phyloP scores from a whole-genome alignment of 2,888 invertebrate species.

The Agrotis clavis region DNA sequence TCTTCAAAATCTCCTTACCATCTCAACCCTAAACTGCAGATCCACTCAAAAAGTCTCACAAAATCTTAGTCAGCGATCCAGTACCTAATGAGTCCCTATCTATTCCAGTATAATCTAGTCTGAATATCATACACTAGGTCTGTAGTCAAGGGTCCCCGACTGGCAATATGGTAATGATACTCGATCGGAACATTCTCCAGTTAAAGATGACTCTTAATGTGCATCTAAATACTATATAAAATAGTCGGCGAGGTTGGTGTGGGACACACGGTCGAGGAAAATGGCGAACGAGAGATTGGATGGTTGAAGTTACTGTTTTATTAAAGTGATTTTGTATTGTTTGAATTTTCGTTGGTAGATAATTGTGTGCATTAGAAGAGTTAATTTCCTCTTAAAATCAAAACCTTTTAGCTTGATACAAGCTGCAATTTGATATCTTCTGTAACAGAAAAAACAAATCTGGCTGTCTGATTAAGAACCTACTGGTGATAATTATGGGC shows the following conservation, averaged over 20 bases:
- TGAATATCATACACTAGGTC: constrained; percentile 76
- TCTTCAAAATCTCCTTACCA: not conserved
- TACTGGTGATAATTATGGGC: no score
- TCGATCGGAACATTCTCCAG: constrained; percentile 84
- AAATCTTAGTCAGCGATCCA: constrained; percentile 75
- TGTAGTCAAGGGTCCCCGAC: constrained; percentile 80
- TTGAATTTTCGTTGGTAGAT: not conserved
- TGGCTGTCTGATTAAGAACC: no score
- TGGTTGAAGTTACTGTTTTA: not conserved
- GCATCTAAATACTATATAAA: constrained; percentile 87
- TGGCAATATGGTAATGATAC: constrained; percentile 86
- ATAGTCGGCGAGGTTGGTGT: constrained; percentile 71
- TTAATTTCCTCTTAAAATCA: not conserved
- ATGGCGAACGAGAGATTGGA: constrained; percentile 26
- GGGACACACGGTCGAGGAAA: constrained; percentile 67
- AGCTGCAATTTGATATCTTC: no score
- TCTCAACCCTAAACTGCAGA: constrained; percentile 47
- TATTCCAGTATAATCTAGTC: constrained; percentile 80
- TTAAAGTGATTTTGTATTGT: not conserved
- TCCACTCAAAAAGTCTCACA: constrained; percentile 41
- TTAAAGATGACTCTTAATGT: constrained; percentile 88
- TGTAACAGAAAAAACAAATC: not conserved
- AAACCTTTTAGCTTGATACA: no score
- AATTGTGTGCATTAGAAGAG: not conserved
- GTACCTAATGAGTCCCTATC: constrained; percentile 83